Conservation (phyloP, 1,140 invertebrate genomes). For the Oppia nitens region DNA sequence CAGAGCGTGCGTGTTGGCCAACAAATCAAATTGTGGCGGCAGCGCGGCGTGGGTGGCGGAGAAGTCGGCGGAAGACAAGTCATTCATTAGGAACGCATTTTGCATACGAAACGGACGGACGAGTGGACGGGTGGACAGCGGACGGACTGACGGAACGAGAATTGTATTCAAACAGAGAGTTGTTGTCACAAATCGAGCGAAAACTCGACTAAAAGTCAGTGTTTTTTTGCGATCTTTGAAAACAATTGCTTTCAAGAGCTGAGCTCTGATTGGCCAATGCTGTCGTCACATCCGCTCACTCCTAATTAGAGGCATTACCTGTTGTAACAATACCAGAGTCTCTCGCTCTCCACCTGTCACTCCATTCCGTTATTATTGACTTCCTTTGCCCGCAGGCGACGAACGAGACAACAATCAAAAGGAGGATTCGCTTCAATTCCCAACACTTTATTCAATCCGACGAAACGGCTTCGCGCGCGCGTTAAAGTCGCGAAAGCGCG, state of each 20-base stretch:
- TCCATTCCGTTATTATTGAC: background rate
- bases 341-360: slow-evolving; percentile 12
- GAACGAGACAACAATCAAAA: background rate
- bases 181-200: background rate
- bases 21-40: too few species aligned
- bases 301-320: background rate
- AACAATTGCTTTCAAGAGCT: background rate
- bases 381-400: background rate
- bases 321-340: too few species aligned
- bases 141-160: background rate
- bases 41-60: background rate
- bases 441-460: background rate
- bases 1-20: too few species aligned
- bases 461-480: slow-evolving; percentile 8
- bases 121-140: background rate
- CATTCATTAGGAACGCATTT: background rate
- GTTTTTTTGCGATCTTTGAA: too few species aligned
- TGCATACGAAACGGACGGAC: background rate
- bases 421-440: background rate
- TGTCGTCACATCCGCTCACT: background rate
- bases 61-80: background rate
- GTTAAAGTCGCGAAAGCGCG: slow-evolving; percentile 2
- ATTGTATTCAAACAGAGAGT: background rate
- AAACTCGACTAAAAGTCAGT: too few species aligned
- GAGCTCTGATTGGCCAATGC: background rate